Percentiles rank a stretch among this genome's conserved stretches.
These are phyloP conservation scores for Mimachlamys varia DNA, from an alignment of 2,888 invertebrate species.

Conservation along the genomic window DNA sequence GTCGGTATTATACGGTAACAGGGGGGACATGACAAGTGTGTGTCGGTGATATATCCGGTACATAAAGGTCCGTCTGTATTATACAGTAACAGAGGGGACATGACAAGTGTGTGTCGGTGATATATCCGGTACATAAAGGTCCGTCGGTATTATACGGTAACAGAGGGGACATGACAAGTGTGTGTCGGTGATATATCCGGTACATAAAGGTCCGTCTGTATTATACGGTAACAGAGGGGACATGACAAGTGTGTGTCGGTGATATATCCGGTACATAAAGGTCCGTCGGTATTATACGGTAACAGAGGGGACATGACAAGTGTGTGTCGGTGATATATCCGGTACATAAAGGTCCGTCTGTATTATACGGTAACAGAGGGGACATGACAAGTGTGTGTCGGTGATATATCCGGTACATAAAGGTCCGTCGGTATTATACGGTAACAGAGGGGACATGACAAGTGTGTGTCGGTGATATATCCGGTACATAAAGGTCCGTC, in stretches of 20 bases:
- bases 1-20: not conserved
- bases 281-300: not conserved
- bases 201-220: not conserved
- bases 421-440: not conserved
- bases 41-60: not conserved
- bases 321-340: not conserved
- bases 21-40: not conserved
- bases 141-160: not conserved
- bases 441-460: not conserved
- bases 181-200: not conserved
- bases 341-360: not conserved
- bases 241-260: not conserved
- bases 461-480: not conserved
- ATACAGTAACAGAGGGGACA: not conserved
- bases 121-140: not conserved
- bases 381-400: not conserved
- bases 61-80: not conserved
- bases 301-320: not conserved
- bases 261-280: not conserved
- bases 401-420: not conserved
- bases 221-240: too few relatives aligned
- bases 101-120: not conserved
- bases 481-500: not conserved
- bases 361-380: not conserved
- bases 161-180: not conserved